Percentiles rank a stretch among this genome's conserved stretches.
phyloP scores from a whole-genome alignment of 2,797 vertebrate genomes.

The Otolemur crassicaudatus region DNA sequence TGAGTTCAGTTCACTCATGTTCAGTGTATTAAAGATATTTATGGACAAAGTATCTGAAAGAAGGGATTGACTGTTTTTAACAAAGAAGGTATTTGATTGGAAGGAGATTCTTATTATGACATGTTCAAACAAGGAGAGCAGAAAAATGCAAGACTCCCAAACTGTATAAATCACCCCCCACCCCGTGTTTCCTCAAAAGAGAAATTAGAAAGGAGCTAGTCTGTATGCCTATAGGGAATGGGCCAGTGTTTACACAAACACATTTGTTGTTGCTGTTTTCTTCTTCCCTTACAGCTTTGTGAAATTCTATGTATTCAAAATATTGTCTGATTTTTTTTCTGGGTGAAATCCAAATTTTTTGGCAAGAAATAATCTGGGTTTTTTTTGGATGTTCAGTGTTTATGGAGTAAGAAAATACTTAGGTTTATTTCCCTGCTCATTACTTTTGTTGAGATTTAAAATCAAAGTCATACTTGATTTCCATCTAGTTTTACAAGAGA shows the following conservation, averaged over 20 bases:
- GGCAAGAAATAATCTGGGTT: conserved; percentile 58
- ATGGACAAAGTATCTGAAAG: conserved; percentile 31
- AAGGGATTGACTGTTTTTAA: conserved; percentile 28
- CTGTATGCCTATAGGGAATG: not conserved
- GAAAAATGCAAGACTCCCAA: conserved; percentile 38
- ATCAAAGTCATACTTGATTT: conserved; percentile 14
- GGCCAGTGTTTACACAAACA: conserved; percentile 30
- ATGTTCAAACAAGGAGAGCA: not conserved
- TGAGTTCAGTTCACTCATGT: conserved; percentile 51
- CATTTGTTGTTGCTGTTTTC: not conserved
- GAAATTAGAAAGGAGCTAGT: conserved; percentile 53
- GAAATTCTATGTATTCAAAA: conserved; percentile 65
- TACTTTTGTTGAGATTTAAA: conserved; percentile 45
- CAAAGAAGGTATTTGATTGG: conserved; percentile 56
- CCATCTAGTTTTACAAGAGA: conserved; percentile 9
- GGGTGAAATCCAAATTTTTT: conserved; percentile 62
- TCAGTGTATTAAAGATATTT: conserved; percentile 41
- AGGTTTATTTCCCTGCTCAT: conserved; percentile 31
- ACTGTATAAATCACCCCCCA: not conserved
- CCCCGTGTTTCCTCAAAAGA: conserved; percentile 21
- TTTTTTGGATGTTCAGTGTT: conserved; percentile 29
- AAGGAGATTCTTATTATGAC: conserved; percentile 48
- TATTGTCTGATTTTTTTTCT: conserved; percentile 65
- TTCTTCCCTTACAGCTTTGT: conserved; percentile 48
- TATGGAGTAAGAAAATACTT: conserved; percentile 45